Percentiles rank a stretch among this genome's conserved stretches.
phyloP scores from a whole-genome alignment of 2,797 vertebrate species.

The Halcyon smyrnensis region DNA sequence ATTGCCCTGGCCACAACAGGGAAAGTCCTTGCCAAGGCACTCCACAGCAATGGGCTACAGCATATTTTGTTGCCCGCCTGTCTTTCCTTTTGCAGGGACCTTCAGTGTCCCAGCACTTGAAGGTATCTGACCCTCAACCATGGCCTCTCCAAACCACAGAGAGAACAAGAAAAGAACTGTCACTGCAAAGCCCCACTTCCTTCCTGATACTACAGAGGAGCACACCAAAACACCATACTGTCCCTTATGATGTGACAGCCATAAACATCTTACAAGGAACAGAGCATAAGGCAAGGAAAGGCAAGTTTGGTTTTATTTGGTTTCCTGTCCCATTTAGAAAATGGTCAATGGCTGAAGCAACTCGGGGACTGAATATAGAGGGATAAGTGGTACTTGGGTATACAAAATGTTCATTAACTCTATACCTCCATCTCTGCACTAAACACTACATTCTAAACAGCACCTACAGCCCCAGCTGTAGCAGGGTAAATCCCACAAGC shows the following conservation, averaged over 20 bases:
- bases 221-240: background rate
- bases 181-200: background rate
- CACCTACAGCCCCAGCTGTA: background rate
- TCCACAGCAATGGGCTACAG: background rate
- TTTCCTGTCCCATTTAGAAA: background rate
- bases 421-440: background rate
- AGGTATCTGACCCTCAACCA: background rate
- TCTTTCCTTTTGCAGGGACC: background rate
- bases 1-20: background rate
- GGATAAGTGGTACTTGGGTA: background rate
- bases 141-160: accelerated
- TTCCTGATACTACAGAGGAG: background rate
- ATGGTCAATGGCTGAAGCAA: background rate
- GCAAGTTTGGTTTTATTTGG: background rate
- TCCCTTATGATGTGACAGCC: background rate
- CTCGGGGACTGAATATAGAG: background rate
- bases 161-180: background rate
- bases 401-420: background rate
- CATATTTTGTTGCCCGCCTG: background rate
- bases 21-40: background rate
- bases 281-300: background rate
- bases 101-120: accelerated
- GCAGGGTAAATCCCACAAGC: background rate
- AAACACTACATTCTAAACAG: background rate
- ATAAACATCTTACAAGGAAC: background rate